These are phyloP conservation scores for Thermophis baileyi DNA, from an alignment of 2,113 vertebrate genomes.

Conservation along the genomic window DNA sequence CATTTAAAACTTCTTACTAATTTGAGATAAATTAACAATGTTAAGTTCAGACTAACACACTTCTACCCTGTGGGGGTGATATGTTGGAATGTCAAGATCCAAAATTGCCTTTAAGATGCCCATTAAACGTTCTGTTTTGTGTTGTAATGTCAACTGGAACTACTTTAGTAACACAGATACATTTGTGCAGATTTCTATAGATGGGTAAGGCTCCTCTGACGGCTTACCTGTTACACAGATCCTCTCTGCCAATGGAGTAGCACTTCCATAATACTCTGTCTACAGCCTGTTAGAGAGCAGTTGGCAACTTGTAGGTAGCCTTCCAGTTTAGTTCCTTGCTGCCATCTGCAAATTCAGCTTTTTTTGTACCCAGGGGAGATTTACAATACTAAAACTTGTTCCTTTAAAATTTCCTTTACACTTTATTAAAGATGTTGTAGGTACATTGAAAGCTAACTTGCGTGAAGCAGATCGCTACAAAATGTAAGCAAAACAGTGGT, in stretches of 20 bases:
- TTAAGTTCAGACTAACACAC: neutral
- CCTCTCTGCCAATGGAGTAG: neutral
- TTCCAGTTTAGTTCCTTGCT: neutral
- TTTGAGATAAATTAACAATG: neutral
- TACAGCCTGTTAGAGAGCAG: neutral
- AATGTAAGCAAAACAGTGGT: neutral
- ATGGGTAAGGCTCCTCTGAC: neutral
- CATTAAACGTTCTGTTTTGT: neutral
- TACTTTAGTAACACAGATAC: neutral
- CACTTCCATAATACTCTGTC: neutral
- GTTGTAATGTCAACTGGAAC: neutral
- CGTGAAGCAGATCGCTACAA: neutral
- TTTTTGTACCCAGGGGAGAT: neutral
- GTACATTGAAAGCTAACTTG: neutral
- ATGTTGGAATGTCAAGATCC: neutral
- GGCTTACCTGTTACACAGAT: neutral
- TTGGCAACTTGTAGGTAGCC: neutral
- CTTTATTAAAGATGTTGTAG: neutral
- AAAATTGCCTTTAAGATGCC: no score
- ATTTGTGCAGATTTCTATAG: neutral
- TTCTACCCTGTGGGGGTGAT: neutral
- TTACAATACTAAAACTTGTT: neutral
- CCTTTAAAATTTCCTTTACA: neutral
- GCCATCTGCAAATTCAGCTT: neutral
- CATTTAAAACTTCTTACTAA: neutral